Conservation (phyloP, 2,888 invertebrate genomes). For the Melipona bicolor region DNA sequence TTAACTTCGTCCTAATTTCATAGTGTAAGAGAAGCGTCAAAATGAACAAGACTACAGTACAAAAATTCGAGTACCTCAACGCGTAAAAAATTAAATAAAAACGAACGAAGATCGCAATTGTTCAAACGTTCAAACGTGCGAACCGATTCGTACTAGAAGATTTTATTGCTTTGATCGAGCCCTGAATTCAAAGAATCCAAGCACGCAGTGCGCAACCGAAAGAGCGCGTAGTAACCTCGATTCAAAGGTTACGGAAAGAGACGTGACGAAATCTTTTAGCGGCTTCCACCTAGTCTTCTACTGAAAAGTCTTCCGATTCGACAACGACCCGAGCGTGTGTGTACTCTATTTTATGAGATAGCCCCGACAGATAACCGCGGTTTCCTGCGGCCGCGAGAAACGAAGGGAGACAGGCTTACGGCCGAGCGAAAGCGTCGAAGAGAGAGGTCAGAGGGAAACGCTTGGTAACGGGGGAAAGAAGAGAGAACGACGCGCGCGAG, state of each 20-base stretch:
- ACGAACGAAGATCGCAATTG: not conserved
- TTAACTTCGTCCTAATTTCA: not conserved
- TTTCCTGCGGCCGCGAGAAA: conserved; percentile 64
- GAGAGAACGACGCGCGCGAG: conserved; percentile 5
- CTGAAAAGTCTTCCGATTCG: conserved; percentile 52
- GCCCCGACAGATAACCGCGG: conserved; percentile 64
- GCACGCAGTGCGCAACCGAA: not conserved
- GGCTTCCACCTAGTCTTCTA: conserved; percentile 45
- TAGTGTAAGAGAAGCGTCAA: not conserved
- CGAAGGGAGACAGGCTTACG: conserved; percentile 23
- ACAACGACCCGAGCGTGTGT: conserved; percentile 53
- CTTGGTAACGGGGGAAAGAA: conserved; percentile 23
- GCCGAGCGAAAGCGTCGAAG: not conserved
- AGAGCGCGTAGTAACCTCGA: not conserved
- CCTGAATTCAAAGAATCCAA: not conserved
- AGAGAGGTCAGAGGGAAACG: conserved; percentile 26
- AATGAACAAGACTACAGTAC: too few relatives aligned
- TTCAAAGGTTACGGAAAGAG: not conserved
- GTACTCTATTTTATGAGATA: conserved; percentile 67
- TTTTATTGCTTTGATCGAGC: not conserved
- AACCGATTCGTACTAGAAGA: not conserved
- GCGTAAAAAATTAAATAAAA: not conserved
- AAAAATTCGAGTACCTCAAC: too few relatives aligned
- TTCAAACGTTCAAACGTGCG: not conserved
- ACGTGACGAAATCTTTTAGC: conserved; percentile 58